Base-by-base conservation (phyloP, 2,888 invertebrate species). In the Eupithecia centaureata region DNA sequence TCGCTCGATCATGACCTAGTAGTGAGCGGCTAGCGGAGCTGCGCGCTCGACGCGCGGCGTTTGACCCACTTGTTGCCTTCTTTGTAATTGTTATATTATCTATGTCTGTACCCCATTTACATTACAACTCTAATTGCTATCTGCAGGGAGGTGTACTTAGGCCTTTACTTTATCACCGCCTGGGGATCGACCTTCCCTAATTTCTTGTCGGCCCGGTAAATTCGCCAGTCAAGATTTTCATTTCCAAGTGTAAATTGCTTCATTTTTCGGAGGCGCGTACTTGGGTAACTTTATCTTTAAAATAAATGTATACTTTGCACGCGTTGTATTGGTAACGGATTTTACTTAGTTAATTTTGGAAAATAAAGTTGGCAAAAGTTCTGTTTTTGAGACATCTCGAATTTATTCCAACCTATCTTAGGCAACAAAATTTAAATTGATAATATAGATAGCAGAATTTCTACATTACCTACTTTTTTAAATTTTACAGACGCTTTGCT, bases 51-150 rank as follows among this genome's bases (percentile, higher is more conserved):
- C 61, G 68, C 71, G 76, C 52, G 68, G 73, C 72, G 79, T 77
- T 82, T 91, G 92, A 92, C 92, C 92, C 92, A 92, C 92, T 92
- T 93, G 92, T 92, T 93, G 92, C 89, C 89, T 81, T 79, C 66
- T 59, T 51, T 51, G 63, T 57, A 30, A 66, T 61, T 70, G 61
- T 63, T 64, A 58, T 66, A 25, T 66, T 66, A 64, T 66, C 70
- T 66, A 63, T 92, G 92, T 87, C 89, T 80, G 79, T 77, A 80
- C 81, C 81, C 83, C 89, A 89, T 90, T 90, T 89, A 89, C 89
- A 87, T 87, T 86, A 87, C 84, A 82, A 82, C 80, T 86, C 85
- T 84, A 85, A 88, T 87, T 85, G 83, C 83, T 83, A 79, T 81
- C 80, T 79, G 81, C 79, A 78, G 80, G 30, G 76, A 85, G 82